Percentiles rank a stretch among this genome's conserved stretches.
Conservation (phyloP, 2,888 invertebrate genomes). For the Oxytorus armatus region DNA sequence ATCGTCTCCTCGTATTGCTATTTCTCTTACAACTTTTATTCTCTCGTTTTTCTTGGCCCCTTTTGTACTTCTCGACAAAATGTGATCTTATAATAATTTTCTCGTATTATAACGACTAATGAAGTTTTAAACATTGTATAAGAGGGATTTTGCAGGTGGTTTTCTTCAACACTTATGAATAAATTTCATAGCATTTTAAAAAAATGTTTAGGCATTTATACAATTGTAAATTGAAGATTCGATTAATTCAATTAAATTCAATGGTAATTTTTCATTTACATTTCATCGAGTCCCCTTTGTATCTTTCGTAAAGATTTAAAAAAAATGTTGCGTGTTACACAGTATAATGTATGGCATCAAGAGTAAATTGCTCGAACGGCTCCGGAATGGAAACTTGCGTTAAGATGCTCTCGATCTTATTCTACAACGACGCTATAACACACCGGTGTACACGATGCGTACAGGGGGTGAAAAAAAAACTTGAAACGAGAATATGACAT, state of each 20-base stretch:
- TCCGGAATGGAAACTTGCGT: constrained; percentile 26
- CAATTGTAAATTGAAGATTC: too few relatives aligned
- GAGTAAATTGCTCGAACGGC: constrained; percentile 33
- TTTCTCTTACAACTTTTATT: neutral
- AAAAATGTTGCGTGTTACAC: constrained; percentile 18
- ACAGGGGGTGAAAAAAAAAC: constrained; percentile 35
- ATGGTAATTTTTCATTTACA: constrained; percentile 14
- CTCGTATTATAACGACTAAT: too few relatives aligned
- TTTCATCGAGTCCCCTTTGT: neutral
- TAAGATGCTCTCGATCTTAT: constrained; percentile 50
- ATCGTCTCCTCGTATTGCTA: constrained; percentile 18
- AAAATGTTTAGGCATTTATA: too few relatives aligned
- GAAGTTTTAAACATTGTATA: too few relatives aligned
- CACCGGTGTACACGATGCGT: neutral
- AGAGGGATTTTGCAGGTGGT: too few relatives aligned
- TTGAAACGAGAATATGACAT: constrained; percentile 62
- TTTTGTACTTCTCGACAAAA: neutral
- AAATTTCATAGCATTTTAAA: too few relatives aligned
- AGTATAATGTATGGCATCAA: constrained; percentile 29
- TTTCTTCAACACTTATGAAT: too few relatives aligned
- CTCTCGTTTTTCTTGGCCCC: neutral
- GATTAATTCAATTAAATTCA: neutral
- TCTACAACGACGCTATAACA: constrained; percentile 6
- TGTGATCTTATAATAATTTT: neutral
- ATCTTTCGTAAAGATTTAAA: constrained; percentile 11